Evolutionary conservation across 2,113 vertebrate species (phyloP), one percentile per base, ranked within the genome.

Genomic region (Rousettus leschenaultii): DNA sequence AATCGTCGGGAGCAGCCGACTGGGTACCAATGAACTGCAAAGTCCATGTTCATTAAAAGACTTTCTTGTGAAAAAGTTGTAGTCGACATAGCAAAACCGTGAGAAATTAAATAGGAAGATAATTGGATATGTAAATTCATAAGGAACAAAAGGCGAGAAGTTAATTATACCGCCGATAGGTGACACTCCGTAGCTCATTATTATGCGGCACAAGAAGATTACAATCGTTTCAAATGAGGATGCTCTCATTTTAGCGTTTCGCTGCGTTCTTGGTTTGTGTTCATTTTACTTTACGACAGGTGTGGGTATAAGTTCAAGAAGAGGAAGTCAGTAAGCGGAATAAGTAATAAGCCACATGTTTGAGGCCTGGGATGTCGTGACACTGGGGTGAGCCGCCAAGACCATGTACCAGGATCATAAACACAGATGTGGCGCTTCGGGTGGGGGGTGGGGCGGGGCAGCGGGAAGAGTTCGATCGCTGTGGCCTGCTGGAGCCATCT

Each of bases 31-130:
- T 68, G 84, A 92, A 61, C 84, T 30, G 7, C 57, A 66, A 74
- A 86, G 33, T 66, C 65, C 66, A 68, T 77, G 84, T 86, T 85
- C 73, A 86, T 88, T 80, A 48, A 59, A 94, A 74, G 75, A 24
- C 30, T 63, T 73, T 24, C 68, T 53, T 12, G 4, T 93, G 68
- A 73, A 63, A 91, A 89, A 13, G 70, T 94, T 94, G 97, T 87
- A 74, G 90, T 93, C 75, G 80, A 7, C 30, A n/a, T 73, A 97
- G 12, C 30, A 95, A 95, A 82, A 90, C 57, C 45, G 63, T 74
- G 53, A 78, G 96, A 96, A 96, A 97, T 94, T 93, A 98, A 95
- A 88, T 75, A 77, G 92, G 85, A 3, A 75, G 79, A 66, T 95
- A 57, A 95, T 71, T 90, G 80, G 55, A 78, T 89, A 89, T 92